These are phyloP conservation scores for Potamarius usumacintae DNA, from an alignment of 2,113 vertebrate species.

Conservation along the genomic window DNA sequence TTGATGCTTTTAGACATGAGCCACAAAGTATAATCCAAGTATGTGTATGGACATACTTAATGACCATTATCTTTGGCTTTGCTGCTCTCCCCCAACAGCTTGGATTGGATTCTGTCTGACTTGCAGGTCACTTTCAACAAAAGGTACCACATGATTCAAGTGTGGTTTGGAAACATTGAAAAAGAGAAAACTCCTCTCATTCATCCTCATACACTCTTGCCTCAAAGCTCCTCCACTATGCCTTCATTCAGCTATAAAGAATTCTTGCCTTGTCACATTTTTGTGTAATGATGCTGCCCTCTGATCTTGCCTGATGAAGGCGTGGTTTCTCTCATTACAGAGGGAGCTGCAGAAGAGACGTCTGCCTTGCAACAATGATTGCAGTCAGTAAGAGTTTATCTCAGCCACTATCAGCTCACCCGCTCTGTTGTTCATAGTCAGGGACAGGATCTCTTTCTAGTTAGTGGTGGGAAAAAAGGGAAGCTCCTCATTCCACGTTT, in stretches of 20 bases:
- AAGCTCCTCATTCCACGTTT: slow-evolving; percentile 23
- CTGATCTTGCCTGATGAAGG: slow-evolving; percentile 37
- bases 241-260: slow-evolving; percentile 39
- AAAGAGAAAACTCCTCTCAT: slow-evolving; percentile 1
- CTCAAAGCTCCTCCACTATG: slow-evolving; percentile 20
- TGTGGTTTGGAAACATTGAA: neutral
- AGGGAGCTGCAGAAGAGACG: slow-evolving; percentile 34
- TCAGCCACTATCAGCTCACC: slow-evolving; percentile 42
- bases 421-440: slow-evolving; percentile 40
- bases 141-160: neutral
- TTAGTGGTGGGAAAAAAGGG: slow-evolving; percentile 32
- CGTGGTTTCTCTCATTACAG: slow-evolving; percentile 22
- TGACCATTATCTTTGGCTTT: neutral
- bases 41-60: neutral
- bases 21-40: neutral
- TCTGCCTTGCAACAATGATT: slow-evolving; percentile 44
- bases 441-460: slow-evolving; percentile 35
- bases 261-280: slow-evolving; percentile 46
- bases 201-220: neutral
- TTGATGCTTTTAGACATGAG: neutral
- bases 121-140: neutral
- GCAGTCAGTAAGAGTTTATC: slow-evolving; percentile 52
- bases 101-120: neutral
- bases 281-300: slow-evolving; percentile 40
- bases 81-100: neutral